Conservation (phyloP, 1,140 invertebrate species). For the Chironomus tepperi region DNA sequence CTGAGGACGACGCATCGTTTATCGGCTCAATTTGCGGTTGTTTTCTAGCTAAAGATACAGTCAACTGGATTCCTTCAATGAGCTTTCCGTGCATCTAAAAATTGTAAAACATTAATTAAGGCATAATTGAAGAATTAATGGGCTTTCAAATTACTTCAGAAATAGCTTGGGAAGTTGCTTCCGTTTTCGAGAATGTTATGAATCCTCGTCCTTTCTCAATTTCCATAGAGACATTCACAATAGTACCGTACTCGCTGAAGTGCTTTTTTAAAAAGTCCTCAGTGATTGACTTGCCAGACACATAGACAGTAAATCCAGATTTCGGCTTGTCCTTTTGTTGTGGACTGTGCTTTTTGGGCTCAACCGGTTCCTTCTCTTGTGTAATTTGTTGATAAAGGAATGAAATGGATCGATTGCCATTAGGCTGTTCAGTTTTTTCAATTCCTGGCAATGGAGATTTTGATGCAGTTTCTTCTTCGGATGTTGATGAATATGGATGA, state of each 20-base stretch:
- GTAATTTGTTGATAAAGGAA: constrained; percentile 87
- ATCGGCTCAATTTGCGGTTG: constrained; percentile 74
- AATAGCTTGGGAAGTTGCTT: constrained; percentile 78
- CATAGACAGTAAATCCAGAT: constrained; percentile 78
- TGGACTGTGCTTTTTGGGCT: constrained; percentile 42
- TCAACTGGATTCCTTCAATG: constrained; percentile 65
- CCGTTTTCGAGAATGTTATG: constrained; percentile 85
- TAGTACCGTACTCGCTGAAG: constrained; percentile 67
- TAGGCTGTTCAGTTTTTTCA: neutral
- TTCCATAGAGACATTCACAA: constrained; percentile 85
- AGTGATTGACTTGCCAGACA: constrained; percentile 69
- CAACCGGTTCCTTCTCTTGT: constrained; percentile 54
- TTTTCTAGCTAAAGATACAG: constrained; percentile 69
- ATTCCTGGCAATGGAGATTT: constrained; percentile 35
- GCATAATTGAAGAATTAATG: neutral
- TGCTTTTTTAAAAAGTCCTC: constrained; percentile 75
- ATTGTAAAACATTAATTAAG: constrained; percentile 25
- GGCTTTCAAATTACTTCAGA: constrained; percentile 53
- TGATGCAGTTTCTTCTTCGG: constrained; percentile 39
- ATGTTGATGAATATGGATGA: constrained; percentile 77
- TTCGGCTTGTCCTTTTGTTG: constrained; percentile 52
- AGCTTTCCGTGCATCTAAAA: constrained; percentile 70
- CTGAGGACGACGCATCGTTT: constrained; percentile 65
- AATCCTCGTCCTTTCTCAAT: constrained; percentile 84
- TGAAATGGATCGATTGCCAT: constrained; percentile 43